phyloP scores from a whole-genome alignment of 2,797 vertebrate species.

The Tarsius wallacei region DNA sequence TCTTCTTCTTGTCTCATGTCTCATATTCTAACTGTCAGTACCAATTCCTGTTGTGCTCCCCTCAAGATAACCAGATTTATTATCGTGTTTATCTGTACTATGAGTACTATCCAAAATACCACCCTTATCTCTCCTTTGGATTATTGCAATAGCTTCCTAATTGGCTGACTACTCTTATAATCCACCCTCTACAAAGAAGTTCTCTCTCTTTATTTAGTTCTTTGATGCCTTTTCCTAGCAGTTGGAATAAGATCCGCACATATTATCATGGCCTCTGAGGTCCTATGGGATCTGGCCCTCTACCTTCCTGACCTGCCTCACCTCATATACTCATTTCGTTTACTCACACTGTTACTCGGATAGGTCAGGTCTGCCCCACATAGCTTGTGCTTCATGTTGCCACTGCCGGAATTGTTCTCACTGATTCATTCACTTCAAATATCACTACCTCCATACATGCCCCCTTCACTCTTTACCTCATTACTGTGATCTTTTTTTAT shows the following conservation, averaged over 20 bases:
- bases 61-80: not conserved
- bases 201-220: not conserved
- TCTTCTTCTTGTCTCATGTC: not conserved
- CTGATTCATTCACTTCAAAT: not conserved
- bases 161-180: not conserved
- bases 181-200: not conserved
- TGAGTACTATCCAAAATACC: not conserved
- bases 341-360: not conserved
- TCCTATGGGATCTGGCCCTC: not conserved
- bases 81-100: not conserved
- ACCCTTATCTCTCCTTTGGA: not conserved
- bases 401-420: not conserved
- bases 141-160: not conserved
- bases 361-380: not conserved
- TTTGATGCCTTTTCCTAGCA: not conserved
- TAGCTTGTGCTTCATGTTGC: not conserved
- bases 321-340: not conserved
- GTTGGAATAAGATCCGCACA: not conserved
- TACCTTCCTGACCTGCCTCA: not conserved
- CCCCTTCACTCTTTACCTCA: not conserved
- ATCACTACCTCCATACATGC: not conserved
- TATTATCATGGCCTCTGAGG: fast-evolving
- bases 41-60: not conserved
- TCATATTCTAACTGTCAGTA: not conserved
- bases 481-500: not conserved